Evolutionary conservation across 2,113 vertebrate genomes (phyloP).

Genomic region (Lycaon pictus): DNA sequence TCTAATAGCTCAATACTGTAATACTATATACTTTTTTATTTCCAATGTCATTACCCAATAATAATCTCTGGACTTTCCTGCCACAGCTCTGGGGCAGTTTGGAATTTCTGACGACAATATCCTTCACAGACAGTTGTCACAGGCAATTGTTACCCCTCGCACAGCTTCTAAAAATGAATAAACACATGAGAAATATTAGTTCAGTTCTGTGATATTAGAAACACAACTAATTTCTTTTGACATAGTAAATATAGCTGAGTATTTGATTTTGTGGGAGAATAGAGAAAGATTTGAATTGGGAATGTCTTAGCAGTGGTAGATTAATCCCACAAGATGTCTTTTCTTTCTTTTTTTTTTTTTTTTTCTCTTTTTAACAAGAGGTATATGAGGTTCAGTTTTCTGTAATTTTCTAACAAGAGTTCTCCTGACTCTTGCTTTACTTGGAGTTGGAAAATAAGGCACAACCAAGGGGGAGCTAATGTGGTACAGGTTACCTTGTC

Average conservation of each 20-base stretch:
- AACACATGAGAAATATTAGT: conserved; percentile 26
- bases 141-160: neutral
- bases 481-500: neutral
- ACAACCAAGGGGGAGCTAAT: neutral
- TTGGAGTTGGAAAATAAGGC: conserved; percentile 31
- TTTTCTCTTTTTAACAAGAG: neutral
- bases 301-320: neutral
- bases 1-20: conserved; percentile 83
- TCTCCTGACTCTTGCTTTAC: conserved; percentile 35
- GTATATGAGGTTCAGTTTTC: conserved; percentile 36
- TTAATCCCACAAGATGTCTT: neutral
- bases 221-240: conserved; percentile 47
- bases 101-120: conserved; percentile 40
- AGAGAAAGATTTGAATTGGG: conserved; percentile 54
- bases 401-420: conserved; percentile 43
- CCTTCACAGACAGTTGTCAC: conserved; percentile 52
- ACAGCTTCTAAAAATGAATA: conserved; percentile 54
- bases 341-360: neutral
- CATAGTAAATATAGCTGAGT: neutral
- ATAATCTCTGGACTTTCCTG: conserved; percentile 77
- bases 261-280: conserved; percentile 41
- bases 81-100: neutral
- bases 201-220: conserved; percentile 19
- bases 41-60: conserved; percentile 85
- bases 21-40: conserved; percentile 85